Conservation (phyloP, 2,888 invertebrate species). For the Miltochrista miniata region DNA sequence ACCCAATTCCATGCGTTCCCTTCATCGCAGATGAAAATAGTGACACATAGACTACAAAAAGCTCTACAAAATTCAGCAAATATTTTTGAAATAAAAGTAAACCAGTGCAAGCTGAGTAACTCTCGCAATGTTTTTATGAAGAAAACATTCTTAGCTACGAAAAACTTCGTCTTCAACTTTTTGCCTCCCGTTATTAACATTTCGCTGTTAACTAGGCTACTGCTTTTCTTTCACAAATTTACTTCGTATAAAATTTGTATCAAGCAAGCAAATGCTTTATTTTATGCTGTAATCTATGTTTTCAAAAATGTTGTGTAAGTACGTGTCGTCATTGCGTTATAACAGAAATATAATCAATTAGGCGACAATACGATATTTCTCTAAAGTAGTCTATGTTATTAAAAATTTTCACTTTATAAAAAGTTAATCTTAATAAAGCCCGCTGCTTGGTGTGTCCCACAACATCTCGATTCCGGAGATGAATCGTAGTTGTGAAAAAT, state of each 20-base stretch:
- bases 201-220: constrained; percentile 65
- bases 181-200: constrained; percentile 66
- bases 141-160: constrained; percentile 63
- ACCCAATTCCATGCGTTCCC: too few relatives aligned
- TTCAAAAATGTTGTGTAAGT: constrained; percentile 15
- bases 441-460: too few relatives aligned
- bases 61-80: too few relatives aligned
- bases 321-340: not conserved
- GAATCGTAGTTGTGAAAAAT: too few relatives aligned
- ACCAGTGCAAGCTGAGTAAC: constrained; percentile 54
- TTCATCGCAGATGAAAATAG: too few relatives aligned
- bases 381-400: too few relatives aligned
- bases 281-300: constrained; percentile 25
- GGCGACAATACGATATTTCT: too few relatives aligned
- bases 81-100: constrained; percentile 27
- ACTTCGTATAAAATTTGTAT: constrained; percentile 56
- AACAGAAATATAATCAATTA: too few relatives aligned
- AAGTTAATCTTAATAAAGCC: too few relatives aligned
- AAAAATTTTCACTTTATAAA: too few relatives aligned
- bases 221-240: constrained; percentile 59
- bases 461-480: too few relatives aligned
- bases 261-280: constrained; percentile 42
- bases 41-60: too few relatives aligned
- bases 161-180: constrained; percentile 67
- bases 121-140: constrained; percentile 65